Base-by-base conservation (phyloP, 2,113 vertebrate species). In the Lophotis ruficrista region DNA sequence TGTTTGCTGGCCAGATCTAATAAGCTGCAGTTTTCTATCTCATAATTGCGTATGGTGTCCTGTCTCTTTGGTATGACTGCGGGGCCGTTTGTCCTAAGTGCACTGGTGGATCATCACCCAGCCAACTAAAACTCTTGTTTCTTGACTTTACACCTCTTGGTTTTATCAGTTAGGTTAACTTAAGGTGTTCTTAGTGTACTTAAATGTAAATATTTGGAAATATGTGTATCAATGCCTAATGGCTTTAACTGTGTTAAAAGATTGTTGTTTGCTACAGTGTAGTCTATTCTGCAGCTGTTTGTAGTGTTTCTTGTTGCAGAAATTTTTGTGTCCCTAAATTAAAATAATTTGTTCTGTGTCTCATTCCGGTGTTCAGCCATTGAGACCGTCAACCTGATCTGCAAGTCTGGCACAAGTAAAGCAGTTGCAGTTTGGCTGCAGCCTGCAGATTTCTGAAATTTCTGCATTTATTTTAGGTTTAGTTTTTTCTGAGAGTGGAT, bases 81-180 rank as follows among this genome's bases (percentile, higher is more conserved):
- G 33, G 48, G 33, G 23, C n/a, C 14, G 3, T 54, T 33, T 60
- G 27, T 47, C 2, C 0, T 27, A 38, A 78, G 10, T 14, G 13
- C 10, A 4, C 13, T 50, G 18, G 12, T 62, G 43, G 43, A 10
- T 70, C 9, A 27, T 86, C 8, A 54, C 22, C 8, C 9, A 14
- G 27, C 37, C 31, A 81, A 27, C 33, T 81, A 58, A 66, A 62
- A 16, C 8, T 73, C 14, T 30, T 50, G 4, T 86, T 83, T 68
- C 30, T 43, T 94, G 33, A 43, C 51, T 58, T 79, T 14, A 14
- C 6, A 66, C 2, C 33, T 62, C 43, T 88, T 81, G 19, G 17
- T 80, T 86, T 94, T 69, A 12, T 73, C 28, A 79, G 19, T 62
- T 72, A 65, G 10, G 14, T 43, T 50, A 31, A 31, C 4, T 50